Evolutionary conservation across 2,113 vertebrate genomes (phyloP), one percentile per base, ranked within the genome.

Genomic region (Leptocoma aspasia): DNA sequence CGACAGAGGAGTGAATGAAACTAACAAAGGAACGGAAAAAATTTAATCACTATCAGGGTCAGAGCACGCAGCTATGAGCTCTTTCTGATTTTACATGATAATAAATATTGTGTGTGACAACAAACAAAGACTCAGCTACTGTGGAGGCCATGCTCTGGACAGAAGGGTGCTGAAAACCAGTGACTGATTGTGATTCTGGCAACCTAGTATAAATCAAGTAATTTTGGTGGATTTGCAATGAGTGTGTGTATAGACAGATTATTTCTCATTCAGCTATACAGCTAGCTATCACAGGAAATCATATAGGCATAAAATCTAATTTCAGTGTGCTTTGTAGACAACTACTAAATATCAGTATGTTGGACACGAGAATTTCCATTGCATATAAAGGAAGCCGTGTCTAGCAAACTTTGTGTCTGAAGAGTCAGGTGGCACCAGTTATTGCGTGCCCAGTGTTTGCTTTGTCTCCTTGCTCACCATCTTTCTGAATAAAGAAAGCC

Each of bases 321-420:
- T 91, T 81, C 50, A 82, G 66, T 41, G 35, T 23, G 17, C 2
- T 44, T 53, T 86, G 35, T 53, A 93, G 33, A 41, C 17, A 66
- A 16, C 33, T 66, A 28, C 13, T 66, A 78, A 64, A 59, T 80
- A 53, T 31, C 53, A 77, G 18, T 33, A 26, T 23, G 45, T 11
- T 57, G n/a, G 24, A n/a, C 10, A 10, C 44, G 27, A 72, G 28
- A 70, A 70, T 84, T 65, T 39, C 26, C 6, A 18, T 4, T 53
- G 17, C 27, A 13, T 66, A 10, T 33, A 57, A 61, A 84, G 23
- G 47, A 69, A 73, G 27, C 6, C 0, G 0, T 42, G 44, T 41
- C 30, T 47, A 64, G 33, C 28, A 69, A 73, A 15, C 15, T 57
- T 49, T 15, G n/a, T 23, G 7, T 28, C 50, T 65, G 24, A 69